These are phyloP conservation scores for Phalanger gymnotis DNA, from an alignment of 2,797 vertebrate species.

Conservation along the genomic window DNA sequence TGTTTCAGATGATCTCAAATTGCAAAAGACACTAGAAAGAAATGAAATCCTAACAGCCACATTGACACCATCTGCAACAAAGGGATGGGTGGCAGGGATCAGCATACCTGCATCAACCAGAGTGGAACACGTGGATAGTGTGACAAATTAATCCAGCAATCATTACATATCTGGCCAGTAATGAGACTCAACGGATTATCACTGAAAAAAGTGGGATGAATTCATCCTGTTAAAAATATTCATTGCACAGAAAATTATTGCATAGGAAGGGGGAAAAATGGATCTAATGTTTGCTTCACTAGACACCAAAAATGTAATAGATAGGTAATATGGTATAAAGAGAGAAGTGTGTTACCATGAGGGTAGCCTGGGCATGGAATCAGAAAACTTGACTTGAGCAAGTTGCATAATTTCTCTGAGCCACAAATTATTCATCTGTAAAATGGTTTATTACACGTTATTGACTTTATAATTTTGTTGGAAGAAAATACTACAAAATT, in stretches of 20 bases:
- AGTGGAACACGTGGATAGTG: neutral
- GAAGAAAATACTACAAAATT: neutral
- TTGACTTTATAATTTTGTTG: neutral
- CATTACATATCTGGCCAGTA: neutral
- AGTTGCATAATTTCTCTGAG: neutral
- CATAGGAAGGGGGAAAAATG: neutral
- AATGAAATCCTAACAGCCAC: neutral
- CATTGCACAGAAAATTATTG: neutral
- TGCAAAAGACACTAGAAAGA: neutral
- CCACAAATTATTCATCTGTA: neutral
- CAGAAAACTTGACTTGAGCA: neutral
- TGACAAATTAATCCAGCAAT: neutral
- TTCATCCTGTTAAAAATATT: slow-evolving; percentile 11
- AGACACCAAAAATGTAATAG: neutral
- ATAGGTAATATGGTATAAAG: neutral
- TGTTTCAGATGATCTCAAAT: slow-evolving; percentile 5
- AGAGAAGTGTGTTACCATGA: neutral
- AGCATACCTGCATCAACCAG: neutral
- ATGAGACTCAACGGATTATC: neutral
- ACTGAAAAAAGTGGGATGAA: neutral
- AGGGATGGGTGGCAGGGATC: neutral
- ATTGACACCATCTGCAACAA: neutral
- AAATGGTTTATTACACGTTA: neutral
- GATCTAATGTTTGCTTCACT: neutral
- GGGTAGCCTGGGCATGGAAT: neutral